These are phyloP conservation scores for Mionectes olivaceus DNA, from an alignment of 2,797 vertebrate genomes.

Conservation along the genomic window DNA sequence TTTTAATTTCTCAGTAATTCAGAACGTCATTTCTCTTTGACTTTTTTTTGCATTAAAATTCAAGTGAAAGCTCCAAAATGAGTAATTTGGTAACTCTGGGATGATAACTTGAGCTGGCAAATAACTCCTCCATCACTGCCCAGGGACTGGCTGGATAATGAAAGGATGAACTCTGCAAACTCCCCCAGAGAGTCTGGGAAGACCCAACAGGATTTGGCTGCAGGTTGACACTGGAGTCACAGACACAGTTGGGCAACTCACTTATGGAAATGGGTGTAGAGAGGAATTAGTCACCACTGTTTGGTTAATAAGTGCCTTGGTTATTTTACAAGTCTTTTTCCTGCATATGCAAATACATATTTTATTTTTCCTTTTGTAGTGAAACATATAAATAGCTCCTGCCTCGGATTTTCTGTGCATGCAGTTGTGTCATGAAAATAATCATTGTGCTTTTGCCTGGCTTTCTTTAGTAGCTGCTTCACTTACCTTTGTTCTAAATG, in stretches of 20 bases:
- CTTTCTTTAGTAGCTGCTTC: background rate
- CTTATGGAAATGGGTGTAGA: constrained; percentile 40
- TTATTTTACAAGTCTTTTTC: constrained; percentile 36
- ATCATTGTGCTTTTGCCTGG: background rate
- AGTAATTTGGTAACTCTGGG: background rate
- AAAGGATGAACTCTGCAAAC: background rate
- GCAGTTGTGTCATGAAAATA: background rate
- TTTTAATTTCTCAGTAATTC: background rate
- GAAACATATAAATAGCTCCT: constrained; percentile 20
- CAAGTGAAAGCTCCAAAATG: background rate
- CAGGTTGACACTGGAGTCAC: background rate
- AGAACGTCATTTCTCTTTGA: background rate
- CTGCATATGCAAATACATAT: constrained; percentile 5
- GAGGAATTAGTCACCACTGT: constrained; percentile 32
- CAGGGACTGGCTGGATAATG: background rate
- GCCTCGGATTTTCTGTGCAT: background rate
- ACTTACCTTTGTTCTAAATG: background rate
- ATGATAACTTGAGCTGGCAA: background rate
- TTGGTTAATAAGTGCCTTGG: background rate
- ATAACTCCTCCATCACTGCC: background rate
- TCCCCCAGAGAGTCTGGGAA: background rate
- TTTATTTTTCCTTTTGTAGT: background rate
- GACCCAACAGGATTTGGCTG: background rate
- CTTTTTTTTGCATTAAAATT: background rate
- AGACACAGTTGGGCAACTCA: constrained; percentile 52